Evolutionary conservation across 2,888 invertebrate genomes (phyloP).

Genomic region (Eledone cirrhosa): DNA sequence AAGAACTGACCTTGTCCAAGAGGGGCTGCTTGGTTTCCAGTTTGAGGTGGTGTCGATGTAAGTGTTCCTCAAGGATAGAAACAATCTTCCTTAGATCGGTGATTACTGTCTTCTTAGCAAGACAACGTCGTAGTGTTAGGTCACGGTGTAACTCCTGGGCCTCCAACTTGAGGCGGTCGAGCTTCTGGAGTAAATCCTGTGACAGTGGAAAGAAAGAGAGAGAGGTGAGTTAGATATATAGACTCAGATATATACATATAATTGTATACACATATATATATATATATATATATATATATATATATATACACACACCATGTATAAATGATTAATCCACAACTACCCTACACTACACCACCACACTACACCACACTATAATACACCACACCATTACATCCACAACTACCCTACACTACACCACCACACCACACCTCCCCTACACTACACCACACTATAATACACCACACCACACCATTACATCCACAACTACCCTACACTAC

Average conservation of each 20-base stretch:
- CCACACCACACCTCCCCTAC: no score
- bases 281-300: no score
- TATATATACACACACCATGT: no score
- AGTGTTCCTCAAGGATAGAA: conserved; percentile 43
- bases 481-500: conserved; percentile 32
- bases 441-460: conserved; percentile 12
- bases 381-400: conserved; percentile 15
- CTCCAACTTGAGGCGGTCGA: conserved; percentile 63
- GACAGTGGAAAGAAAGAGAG: not conserved
- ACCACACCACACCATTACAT: conserved; percentile 56
- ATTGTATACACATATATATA: no score
- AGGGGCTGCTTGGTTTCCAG: conserved; percentile 58
- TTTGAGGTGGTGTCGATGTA: conserved; percentile 47
- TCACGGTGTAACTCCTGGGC: conserved; percentile 78
- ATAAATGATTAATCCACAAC: no score
- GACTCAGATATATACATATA: no score
- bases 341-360: no score
- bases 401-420: no score
- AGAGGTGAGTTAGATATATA: not conserved
- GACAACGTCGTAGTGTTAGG: conserved; percentile 73
- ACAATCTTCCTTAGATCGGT: conserved; percentile 42
- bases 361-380: no score
- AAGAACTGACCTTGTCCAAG: conserved; percentile 57
- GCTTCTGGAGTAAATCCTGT: conserved; percentile 50
- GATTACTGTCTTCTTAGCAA: conserved; percentile 54